Evolutionary conservation across 2,113 vertebrate species (phyloP).

Genomic region (Herpetotheres cachinnans): DNA sequence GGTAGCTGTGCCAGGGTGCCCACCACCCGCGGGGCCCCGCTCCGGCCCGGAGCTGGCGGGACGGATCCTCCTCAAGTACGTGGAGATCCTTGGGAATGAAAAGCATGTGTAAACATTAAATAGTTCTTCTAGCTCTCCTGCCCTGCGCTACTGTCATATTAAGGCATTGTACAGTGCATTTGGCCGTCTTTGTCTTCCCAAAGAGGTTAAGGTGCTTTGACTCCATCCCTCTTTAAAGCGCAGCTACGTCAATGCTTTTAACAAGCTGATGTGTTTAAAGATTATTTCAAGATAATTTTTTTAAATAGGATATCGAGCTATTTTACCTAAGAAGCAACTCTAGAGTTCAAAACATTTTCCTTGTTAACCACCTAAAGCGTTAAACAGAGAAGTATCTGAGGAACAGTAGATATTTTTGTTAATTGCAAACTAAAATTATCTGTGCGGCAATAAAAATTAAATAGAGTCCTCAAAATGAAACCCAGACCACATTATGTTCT

Average conservation of each 20-base stretch:
- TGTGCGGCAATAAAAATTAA: slow-evolving; percentile 25
- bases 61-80: background rate
- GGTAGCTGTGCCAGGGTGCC: background rate
- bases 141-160: background rate
- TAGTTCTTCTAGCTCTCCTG: background rate
- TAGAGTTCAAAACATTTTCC: background rate
- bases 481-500: slow-evolving; percentile 5
- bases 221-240: background rate
- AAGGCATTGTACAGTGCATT: background rate
- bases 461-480: slow-evolving; percentile 14
- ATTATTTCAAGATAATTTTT: background rate
- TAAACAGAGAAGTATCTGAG: background rate
- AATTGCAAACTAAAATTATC: background rate
- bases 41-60: background rate
- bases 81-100: slow-evolving; percentile 20
- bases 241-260: background rate
- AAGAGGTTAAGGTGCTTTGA: background rate
- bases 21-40: background rate
- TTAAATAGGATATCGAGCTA: background rate
- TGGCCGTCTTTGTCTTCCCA: background rate
- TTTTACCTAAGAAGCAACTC: background rate
- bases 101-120: slow-evolving; percentile 42
- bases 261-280: background rate
- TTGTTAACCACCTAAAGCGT: background rate
- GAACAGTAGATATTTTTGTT: background rate